phyloP scores from a whole-genome alignment of 2,113 vertebrate genomes.

The Esox niger region DNA sequence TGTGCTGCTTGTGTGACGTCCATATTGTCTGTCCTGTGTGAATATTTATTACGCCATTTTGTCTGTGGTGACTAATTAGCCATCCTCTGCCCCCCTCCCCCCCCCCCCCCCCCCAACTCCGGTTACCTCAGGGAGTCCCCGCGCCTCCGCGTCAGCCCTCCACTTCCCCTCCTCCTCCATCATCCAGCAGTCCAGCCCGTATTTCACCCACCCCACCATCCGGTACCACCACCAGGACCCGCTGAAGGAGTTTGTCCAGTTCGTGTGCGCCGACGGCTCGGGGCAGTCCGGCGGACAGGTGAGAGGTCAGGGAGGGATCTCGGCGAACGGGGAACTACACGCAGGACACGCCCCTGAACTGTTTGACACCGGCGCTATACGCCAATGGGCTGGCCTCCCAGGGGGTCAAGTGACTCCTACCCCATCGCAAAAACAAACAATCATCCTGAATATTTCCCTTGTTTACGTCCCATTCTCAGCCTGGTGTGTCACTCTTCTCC shows the following conservation, averaged over 20 bases:
- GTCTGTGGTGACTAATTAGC: conserved; percentile 5
- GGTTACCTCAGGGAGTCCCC: conserved; percentile 82
- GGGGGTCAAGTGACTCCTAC: too few species aligned
- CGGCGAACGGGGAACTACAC: neutral
- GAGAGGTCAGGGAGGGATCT: conserved; percentile 57
- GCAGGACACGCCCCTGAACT: neutral
- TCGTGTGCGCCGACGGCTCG: conserved; percentile 90
- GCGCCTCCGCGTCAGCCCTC: conserved; percentile 92
- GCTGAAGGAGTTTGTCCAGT: conserved; percentile 95
- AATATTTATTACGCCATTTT: neutral
- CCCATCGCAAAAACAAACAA: neutral
- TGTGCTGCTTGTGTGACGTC: neutral
- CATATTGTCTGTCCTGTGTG: neutral
- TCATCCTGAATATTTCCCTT: neutral
- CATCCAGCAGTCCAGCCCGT: conserved; percentile 96
- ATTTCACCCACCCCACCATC: conserved; percentile 96
- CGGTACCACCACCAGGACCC: conserved; percentile 96
- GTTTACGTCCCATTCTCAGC: conserved; percentile 28
- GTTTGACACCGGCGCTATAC: neutral
- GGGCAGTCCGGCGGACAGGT: conserved; percentile 91
- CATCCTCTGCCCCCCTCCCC: conserved; percentile 2
- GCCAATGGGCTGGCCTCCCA: too few species aligned
- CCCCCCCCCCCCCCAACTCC: conserved; percentile 5
- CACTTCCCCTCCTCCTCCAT: conserved; percentile 96
- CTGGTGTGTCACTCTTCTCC: conserved; percentile 14